Base-by-base conservation (phyloP, 2,113 vertebrate species). In the Carettochelys insculpta region DNA sequence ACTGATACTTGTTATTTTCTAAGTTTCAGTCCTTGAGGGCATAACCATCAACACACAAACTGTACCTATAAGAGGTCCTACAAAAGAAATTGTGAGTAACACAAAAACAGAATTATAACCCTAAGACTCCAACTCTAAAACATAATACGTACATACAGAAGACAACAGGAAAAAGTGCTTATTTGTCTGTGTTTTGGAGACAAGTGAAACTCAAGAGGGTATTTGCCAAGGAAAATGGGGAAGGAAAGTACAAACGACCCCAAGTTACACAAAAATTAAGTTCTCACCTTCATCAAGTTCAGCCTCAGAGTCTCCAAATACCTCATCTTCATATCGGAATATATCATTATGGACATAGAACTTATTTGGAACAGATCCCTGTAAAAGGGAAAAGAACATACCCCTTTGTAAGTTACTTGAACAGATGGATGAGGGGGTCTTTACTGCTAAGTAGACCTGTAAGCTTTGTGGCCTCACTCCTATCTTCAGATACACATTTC, bases 261-360 rank as follows among this genome's bases (percentile, higher is more conserved):
- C n/a, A 38, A 65, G 16, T 16, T 27, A n/a, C 10, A 65, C 34
- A 20, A 17, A 65, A 65, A 65, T 65, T 19, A 73, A 45, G 38
- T 83, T n/a, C 97, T 97, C 93, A 99, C 99, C 99, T 98, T 99
- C 99, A 96, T 99, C 99, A 86, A 99, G 98, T 94, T 99, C 99
- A 88, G 98, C 99, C 97, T 99, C 99, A 13, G 99, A 99, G 96
- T 99, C 99, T 90, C 98, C 98, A 96, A 99, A 99, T 17, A 99
- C 99, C 96, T 99, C 99, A 96, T 99, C 99, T 96, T 99, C 99
- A 0, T 99, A 99, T 87, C 99, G 98, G 97, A 99, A 99, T 97
- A 99, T 99, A 97, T 99, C 99, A 85, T 99, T 99, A 96, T 99
- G 99, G 95, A 99, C 99, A 51, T 99, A 99, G 97, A 99, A 99